A percentile compares a stretch with the other conserved stretches of the same genome.
These are phyloP conservation scores for Microcebus murinus DNA, from an alignment of 2,113 vertebrate species.

Conservation along the genomic window DNA sequence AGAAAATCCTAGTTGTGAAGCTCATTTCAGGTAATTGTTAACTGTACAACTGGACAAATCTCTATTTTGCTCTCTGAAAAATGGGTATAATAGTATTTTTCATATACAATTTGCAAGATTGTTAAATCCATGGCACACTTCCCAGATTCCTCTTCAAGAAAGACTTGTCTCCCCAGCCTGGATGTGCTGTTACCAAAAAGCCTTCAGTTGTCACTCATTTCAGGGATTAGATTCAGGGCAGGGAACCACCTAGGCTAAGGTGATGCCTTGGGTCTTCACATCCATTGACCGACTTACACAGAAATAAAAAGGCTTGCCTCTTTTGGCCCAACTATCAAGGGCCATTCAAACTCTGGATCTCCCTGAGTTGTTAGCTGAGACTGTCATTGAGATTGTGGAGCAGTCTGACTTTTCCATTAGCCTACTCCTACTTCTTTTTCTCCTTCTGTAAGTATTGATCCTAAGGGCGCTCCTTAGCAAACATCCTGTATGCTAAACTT, in stretches of 20 bases:
- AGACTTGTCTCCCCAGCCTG: background rate
- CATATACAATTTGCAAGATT: background rate
- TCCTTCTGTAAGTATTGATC: background rate
- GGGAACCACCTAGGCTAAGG: background rate
- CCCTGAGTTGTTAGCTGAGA: background rate
- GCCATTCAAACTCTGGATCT: background rate
- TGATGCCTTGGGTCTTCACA: background rate
- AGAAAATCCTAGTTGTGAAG: background rate
- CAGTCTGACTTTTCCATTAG: background rate
- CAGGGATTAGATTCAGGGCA: background rate
- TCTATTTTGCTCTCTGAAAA: background rate
- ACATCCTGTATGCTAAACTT: background rate
- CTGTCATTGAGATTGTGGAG: background rate
- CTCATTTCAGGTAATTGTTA: background rate
- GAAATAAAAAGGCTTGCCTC: background rate
- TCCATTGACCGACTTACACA: background rate
- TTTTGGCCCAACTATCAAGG: background rate
- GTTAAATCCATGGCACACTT: background rate
- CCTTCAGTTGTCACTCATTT: background rate
- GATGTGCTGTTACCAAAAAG: background rate
- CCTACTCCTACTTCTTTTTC: background rate
- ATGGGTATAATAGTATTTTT: background rate
- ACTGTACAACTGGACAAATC: background rate
- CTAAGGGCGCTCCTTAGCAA: background rate
- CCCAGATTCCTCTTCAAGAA: background rate